Percentiles rank a stretch among this genome's conserved stretches.
These are phyloP conservation scores for Drosophila nikananu DNA, from an alignment of 1,140 invertebrate genomes.

Conservation along the genomic window DNA sequence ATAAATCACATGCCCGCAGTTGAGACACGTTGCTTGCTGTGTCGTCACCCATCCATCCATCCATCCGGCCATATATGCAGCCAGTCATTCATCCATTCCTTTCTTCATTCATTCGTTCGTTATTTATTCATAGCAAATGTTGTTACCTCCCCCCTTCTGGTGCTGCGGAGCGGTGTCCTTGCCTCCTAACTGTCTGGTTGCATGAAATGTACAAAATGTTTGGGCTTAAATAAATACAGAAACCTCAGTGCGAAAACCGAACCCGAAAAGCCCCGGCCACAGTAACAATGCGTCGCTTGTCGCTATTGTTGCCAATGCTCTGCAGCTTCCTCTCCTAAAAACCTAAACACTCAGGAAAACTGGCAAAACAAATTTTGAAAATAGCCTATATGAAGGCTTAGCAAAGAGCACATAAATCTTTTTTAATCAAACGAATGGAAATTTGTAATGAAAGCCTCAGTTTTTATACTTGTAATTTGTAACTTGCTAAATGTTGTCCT, in stretches of 20 bases:
- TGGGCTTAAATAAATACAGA: slow-evolving; percentile 68
- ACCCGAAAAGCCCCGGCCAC: slow-evolving; percentile 52
- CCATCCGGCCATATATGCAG: neutral
- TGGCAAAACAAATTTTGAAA: neutral
- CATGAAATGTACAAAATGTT: slow-evolving; percentile 64
- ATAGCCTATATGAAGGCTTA: neutral
- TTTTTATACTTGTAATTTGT: neutral
- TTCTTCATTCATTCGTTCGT: slow-evolving; percentile 53
- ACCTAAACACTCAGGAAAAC: slow-evolving; percentile 3
- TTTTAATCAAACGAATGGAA: neutral
- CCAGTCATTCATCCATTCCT: slow-evolving; percentile 24
- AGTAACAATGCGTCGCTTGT: slow-evolving; percentile 73
- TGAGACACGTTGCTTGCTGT: slow-evolving; percentile 30
- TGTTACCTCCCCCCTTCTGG: slow-evolving; percentile 26
- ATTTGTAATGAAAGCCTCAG: too few species aligned
- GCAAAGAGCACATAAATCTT: too few species aligned
- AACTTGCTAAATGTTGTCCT: too few species aligned
- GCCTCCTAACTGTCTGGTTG: slow-evolving; percentile 53
- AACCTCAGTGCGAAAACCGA: slow-evolving; percentile 59
- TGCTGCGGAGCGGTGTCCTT: neutral
- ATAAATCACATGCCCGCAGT: slow-evolving; percentile 73
- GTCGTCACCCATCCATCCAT: slow-evolving; percentile 35
- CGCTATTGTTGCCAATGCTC: slow-evolving; percentile 57
- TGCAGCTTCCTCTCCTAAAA: slow-evolving; percentile 22
- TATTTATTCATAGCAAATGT: slow-evolving; percentile 78